Conservation (phyloP, 2,797 vertebrate genomes). For the Triplophysa yarkandensis region DNA sequence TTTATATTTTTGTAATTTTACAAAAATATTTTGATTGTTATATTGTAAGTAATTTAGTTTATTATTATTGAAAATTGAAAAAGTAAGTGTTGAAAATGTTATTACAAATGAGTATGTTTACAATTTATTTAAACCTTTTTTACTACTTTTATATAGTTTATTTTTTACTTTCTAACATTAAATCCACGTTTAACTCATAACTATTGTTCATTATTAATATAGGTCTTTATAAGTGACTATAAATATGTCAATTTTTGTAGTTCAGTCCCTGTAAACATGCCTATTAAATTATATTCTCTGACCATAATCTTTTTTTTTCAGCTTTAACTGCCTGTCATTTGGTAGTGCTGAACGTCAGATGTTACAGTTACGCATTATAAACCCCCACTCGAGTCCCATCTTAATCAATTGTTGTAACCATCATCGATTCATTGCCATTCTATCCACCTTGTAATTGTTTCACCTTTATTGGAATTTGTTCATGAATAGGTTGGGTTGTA, state of each 20-base stretch:
- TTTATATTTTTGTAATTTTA: too few relatives aligned
- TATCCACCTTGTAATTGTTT: background rate
- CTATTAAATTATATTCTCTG: background rate
- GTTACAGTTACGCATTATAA: background rate
- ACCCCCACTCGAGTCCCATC: background rate
- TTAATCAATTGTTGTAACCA: background rate
- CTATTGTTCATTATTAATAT: background rate
- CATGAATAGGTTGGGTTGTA: background rate
- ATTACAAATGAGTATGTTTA: too few relatives aligned
- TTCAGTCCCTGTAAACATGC: background rate
- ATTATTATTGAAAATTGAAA: too few relatives aligned
- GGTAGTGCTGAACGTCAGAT: background rate
- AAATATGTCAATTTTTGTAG: background rate
- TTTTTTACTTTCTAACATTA: too few relatives aligned
- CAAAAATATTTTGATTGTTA: too few relatives aligned
- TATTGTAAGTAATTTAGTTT: too few relatives aligned
- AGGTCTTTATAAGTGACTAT: background rate
- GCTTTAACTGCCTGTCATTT: background rate
- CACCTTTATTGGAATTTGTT: background rate
- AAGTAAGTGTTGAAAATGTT: too few relatives aligned
- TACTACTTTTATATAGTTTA: too few relatives aligned
- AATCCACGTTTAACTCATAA: too few relatives aligned
- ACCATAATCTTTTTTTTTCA: background rate
- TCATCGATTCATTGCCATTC: background rate
- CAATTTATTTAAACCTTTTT: too few relatives aligned